A percentile compares a stretch with the other conserved stretches of the same genome.
Conservation (phyloP, 2,888 invertebrate species). For the Xanthorhoe designata region DNA sequence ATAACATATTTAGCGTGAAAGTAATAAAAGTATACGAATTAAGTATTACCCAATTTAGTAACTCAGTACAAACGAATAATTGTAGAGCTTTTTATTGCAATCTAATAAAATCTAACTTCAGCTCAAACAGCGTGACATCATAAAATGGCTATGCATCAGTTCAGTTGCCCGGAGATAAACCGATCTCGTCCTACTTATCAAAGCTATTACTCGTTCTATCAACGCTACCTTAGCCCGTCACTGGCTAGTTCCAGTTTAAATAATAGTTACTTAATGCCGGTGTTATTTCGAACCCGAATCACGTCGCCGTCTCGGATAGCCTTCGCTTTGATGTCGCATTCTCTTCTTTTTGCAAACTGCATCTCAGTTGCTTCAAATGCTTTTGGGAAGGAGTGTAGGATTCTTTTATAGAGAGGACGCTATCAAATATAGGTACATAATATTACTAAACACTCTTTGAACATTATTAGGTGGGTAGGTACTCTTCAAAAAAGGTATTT, state of each 20-base stretch:
- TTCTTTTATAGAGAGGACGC: conserved; percentile 35
- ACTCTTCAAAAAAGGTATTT: too few relatives aligned
- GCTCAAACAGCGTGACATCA: too few relatives aligned
- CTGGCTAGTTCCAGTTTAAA: conserved; percentile 39
- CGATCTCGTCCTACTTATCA: background rate
- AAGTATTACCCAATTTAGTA: too few relatives aligned
- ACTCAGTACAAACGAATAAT: too few relatives aligned
- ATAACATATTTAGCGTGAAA: too few relatives aligned
- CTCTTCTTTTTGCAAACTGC: conserved; percentile 83
- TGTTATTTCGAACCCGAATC: conserved; percentile 80
- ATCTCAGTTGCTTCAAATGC: conserved; percentile 73
- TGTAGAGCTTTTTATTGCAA: too few relatives aligned
- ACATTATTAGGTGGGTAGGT: too few relatives aligned
- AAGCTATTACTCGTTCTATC: conserved; percentile 16
- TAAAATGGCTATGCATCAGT: too few relatives aligned
- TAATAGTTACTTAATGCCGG: conserved; percentile 27
- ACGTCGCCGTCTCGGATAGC: conserved; percentile 78
- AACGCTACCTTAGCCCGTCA: conserved; percentile 33
- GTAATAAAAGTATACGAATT: too few relatives aligned
- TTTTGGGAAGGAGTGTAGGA: conserved; percentile 73
- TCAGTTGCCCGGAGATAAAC: too few relatives aligned
- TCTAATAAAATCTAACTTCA: too few relatives aligned
- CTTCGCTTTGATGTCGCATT: conserved; percentile 81
- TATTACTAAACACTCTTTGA: too few relatives aligned
- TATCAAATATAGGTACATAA: background rate